Evolutionary conservation across 2,113 vertebrate species (phyloP).

Genomic region (Lagopus leucura): DNA sequence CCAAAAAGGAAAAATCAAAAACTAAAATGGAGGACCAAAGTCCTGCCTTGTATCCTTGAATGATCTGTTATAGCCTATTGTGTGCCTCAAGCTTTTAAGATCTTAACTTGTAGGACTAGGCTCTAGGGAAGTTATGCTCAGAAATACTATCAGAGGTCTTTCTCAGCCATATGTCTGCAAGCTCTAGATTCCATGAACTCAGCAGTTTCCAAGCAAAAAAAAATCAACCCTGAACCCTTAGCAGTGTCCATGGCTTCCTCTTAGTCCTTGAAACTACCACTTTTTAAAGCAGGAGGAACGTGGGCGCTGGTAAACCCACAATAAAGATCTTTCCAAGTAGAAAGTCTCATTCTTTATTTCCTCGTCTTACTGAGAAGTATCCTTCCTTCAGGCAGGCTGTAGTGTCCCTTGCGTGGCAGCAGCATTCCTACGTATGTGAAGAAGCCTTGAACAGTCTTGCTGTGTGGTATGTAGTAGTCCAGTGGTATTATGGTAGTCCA

Average conservation of each 20-base stretch:
- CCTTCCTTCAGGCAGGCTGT: not conserved
- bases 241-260: not conserved
- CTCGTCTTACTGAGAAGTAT: not conserved
- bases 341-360: not conserved
- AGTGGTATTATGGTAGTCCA: not conserved
- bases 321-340: not conserved
- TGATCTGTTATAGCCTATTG: not conserved
- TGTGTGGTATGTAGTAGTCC: not conserved
- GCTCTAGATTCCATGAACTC: not conserved
- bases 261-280: not conserved
- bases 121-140: not conserved
- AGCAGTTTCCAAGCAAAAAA: not conserved
- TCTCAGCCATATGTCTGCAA: not conserved
- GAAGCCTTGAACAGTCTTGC: no score
- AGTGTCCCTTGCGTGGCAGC: not conserved
- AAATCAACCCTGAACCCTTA: not conserved
- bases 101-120: not conserved
- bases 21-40: not conserved
- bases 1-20: not conserved
- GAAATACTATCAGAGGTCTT: not conserved
- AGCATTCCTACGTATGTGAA: not conserved
- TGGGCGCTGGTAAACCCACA: not conserved
- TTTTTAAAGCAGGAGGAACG: not conserved
- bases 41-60: not conserved
- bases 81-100: not conserved